Evolutionary conservation across 2,113 vertebrate species (phyloP).

Genomic region (Siniperca knerii): DNA sequence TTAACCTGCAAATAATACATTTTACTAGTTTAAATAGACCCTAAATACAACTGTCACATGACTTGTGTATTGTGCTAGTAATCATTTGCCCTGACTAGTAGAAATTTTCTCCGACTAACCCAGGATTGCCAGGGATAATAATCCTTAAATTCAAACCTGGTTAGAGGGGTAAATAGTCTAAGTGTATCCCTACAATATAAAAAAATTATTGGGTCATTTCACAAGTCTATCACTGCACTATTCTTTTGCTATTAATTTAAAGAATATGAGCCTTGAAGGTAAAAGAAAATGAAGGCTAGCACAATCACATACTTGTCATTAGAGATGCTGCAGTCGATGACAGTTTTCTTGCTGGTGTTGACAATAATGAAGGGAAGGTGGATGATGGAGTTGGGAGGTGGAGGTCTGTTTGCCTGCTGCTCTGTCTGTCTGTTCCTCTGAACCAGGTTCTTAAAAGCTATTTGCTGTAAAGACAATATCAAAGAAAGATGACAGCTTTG

Average conservation of each 20-base stretch:
- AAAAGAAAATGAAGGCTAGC: neutral
- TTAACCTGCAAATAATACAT: neutral
- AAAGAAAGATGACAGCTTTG: slow-evolving; percentile 10
- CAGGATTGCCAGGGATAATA: neutral
- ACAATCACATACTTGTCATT: slow-evolving; percentile 94
- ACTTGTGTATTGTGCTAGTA: neutral
- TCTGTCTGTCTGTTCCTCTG: slow-evolving; percentile 95
- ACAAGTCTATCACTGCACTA: neutral
- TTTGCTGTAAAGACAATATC: slow-evolving; percentile 89
- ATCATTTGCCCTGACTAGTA: neutral
- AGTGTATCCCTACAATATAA: neutral
- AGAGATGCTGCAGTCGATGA: slow-evolving; percentile 99
- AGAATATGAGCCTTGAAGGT: neutral
- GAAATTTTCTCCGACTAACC: too few species aligned
- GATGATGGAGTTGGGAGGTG: slow-evolving; percentile 96
- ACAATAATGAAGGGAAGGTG: slow-evolving; percentile 98
- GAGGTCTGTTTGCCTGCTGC: slow-evolving; percentile 92
- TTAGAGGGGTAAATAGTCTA: neutral
- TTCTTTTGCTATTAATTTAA: neutral
- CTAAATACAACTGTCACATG: neutral
- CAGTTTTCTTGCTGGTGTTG: slow-evolving; percentile 99
- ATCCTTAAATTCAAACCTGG: neutral
- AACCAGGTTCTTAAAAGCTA: slow-evolving; percentile 99
- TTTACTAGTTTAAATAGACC: neutral
- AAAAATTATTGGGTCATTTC: neutral